Conservation (phyloP, 2,888 invertebrate genomes). For the Hoplodrina ambigua region DNA sequence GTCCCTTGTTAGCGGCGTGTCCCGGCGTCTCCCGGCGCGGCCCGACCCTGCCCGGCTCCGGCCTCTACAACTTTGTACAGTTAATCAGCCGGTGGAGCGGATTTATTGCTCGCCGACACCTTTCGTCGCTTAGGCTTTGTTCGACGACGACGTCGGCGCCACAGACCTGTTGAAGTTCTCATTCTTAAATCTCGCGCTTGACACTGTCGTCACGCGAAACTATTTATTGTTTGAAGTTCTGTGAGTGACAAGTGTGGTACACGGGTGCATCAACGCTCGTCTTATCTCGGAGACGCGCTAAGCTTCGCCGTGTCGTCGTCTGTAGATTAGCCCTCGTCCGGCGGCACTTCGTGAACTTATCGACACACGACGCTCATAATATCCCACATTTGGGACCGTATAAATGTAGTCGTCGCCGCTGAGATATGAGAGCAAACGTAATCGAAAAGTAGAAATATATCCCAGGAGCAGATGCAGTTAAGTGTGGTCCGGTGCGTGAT, state of each 20-base stretch:
- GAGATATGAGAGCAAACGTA: constrained; percentile 63
- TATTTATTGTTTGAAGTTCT: neutral
- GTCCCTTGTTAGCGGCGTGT: constrained; percentile 64
- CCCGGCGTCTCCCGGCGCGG: constrained; percentile 25
- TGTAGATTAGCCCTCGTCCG: constrained; percentile 14
- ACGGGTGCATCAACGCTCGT: neutral
- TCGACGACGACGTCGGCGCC: neutral
- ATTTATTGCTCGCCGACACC: constrained; percentile 58
- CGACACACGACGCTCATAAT: constrained; percentile 27
- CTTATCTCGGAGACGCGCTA: constrained; percentile 15
- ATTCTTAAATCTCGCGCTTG: neutral
- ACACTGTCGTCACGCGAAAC: constrained; percentile 3
- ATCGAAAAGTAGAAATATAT: constrained; percentile 66
- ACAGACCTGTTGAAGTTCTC: constrained; percentile 22
- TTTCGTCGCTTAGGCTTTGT: constrained; percentile 3
- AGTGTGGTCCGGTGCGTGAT: constrained; percentile 76
- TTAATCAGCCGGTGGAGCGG: constrained; percentile 65
- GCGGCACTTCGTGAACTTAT: constrained; percentile 29
- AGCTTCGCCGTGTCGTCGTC: constrained; percentile 14
- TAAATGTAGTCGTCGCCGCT: constrained; percentile 33
- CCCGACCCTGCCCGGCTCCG: neutral
- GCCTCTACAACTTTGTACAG: constrained; percentile 60
- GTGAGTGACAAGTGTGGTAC: constrained; percentile 1
- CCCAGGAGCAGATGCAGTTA: constrained; percentile 74
- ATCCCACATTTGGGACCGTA: constrained; percentile 8